Base-by-base conservation (phyloP, 2,888 invertebrate species). In the Fragum sueziense region DNA sequence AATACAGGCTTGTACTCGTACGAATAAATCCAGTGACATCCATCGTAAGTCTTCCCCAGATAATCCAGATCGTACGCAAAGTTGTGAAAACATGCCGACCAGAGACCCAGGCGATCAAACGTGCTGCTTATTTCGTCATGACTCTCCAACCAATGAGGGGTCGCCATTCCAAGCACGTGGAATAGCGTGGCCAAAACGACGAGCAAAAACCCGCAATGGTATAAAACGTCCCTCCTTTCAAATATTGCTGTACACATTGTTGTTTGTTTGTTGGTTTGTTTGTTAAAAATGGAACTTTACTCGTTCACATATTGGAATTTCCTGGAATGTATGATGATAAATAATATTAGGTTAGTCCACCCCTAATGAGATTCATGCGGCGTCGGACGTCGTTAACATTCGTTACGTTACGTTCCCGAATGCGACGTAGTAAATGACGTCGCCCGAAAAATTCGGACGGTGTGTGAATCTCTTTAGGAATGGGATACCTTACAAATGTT, bases 21-120 rank as follows among this genome's bases (percentile, higher is more conserved):
- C 93, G 98, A 97, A 91, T 98, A 98, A 79, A 99, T 97, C 98
- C 98, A 99, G 97, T 97, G 97, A 91, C 99, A 99, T 0, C 97
- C 97, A 89, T 98, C 97, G 93, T 98, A 98, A 93, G 96, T 97
- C 75, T 98, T 95, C 87, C 96, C 96, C 4, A 96, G 95, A 88
- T 96, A 96, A 91, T 98, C 97, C 82, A 96, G 94, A 92, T 98
- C 98, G 93, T 96, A 96, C 1, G 96, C 96, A 91, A 98, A 98
- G 65, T 96, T 95, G 88, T 96, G 95, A 89, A 99, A 97, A 92
- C 99, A 99, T 3, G 97, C 97, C 93, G 86, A 27, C 84, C 79
- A 51, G 80, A 85, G 69, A 37, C 99, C 98, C 96, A 98, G 94
- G 88, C 97, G 95, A 90, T 98, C 96, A 89, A 99, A 95, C 20